Base-by-base conservation (phyloP, 2,113 vertebrate genomes). In the Centropristis striata region DNA sequence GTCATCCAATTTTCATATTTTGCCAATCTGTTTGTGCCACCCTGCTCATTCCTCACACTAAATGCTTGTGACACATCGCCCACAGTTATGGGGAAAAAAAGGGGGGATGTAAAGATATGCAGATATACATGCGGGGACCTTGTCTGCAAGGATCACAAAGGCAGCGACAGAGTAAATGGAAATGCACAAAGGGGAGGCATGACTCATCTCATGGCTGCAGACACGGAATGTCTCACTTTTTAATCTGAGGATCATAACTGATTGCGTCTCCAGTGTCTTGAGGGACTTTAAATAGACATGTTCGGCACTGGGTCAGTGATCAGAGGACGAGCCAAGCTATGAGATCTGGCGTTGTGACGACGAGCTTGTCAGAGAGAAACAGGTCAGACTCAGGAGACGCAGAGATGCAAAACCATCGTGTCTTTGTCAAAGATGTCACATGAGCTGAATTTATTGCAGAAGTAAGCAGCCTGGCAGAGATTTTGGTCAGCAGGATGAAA, bases 1-100 rank as follows among this genome's bases (percentile, higher is more conserved):
- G 90, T 88, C 83, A 84, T 91, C 85, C 88, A 84, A 84, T 93
- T 92, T 86, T 88, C 53, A 88, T 92, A 89, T 90, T 90, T 86
- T 77, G 51, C 75, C 77, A 77, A 83, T 75, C 64, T 83, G 80
- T 87, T 90, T 87, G 79, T 69, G 73, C 76, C 75, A 72, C n/a
- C 77, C 68, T 11, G 71, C 75, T 88, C 83, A 75, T 90, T 80
- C 78, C 81, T 88, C 88, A 86, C 37, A 10, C 46, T 84, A 90
- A 92, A 80, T 14, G 41, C 75, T 87, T 80, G 64, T 83, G 87
- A 91, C 90, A 81, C 23, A 4, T 55, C 9, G 10, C 63, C 57
- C 37, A 20, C 63, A 49, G 73, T 28, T 4, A 8, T 2, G 16
- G 27, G 8, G 13, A 15, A 60, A n/a, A 23, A 25, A 57, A 28